These are phyloP conservation scores for Aphelocoma californica DNA, from an alignment of 2,797 vertebrate genomes.

Conservation along the genomic window DNA sequence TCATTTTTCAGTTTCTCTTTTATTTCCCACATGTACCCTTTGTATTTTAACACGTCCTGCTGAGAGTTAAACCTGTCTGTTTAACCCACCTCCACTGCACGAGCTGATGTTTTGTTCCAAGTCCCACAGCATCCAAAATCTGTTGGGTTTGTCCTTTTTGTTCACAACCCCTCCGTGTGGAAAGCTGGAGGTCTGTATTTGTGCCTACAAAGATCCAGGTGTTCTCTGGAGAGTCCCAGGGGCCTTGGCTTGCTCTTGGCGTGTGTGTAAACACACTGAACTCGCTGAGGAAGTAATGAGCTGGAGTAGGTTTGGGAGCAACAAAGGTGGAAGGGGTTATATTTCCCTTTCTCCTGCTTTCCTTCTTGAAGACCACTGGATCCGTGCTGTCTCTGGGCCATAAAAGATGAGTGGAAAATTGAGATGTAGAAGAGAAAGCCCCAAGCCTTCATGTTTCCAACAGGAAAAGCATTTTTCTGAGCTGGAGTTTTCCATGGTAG, in stretches of 20 bases:
- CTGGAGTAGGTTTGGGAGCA: background rate
- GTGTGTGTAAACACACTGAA: rapidly evolving
- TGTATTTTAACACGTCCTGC: background rate
- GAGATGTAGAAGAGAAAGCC: background rate
- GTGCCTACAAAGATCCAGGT: background rate
- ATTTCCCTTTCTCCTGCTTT: background rate
- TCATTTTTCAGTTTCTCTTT: background rate
- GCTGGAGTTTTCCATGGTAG: background rate
- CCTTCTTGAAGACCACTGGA: background rate
- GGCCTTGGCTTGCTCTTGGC: background rate
- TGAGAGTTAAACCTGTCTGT: background rate
- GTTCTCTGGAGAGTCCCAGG: background rate
- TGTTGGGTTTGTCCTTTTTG: background rate
- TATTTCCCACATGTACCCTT: background rate
- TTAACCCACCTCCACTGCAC: background rate
- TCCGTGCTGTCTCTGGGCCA: background rate
- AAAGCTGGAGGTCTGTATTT: background rate
- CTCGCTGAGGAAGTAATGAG: background rate
- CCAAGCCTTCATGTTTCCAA: background rate
- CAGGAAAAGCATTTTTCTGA: background rate
- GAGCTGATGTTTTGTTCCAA: background rate
- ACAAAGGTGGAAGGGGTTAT: background rate
- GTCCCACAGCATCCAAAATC: background rate
- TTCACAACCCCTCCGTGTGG: rapidly evolving
- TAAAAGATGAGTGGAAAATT: background rate